A percentile compares a stretch with the other conserved stretches of the same genome.
phyloP scores from a whole-genome alignment of 1,140 invertebrate species.

The Monomorium pharaonis region DNA sequence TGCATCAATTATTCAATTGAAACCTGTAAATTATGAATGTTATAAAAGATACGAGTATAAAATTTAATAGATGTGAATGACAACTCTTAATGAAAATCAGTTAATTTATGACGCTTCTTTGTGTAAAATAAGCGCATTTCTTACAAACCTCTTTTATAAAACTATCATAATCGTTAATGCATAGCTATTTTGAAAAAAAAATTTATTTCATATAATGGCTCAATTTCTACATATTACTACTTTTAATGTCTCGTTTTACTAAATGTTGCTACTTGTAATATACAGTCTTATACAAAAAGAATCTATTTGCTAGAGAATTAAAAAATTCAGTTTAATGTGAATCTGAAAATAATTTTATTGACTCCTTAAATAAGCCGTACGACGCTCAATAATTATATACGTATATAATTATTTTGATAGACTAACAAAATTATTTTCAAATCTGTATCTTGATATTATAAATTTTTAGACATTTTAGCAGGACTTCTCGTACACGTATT shows the following conservation, averaged over 20 bases:
- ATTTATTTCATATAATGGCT: not conserved
- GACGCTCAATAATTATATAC: no score
- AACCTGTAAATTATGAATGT: not conserved
- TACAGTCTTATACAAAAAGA: no score
- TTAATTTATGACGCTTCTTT: not conserved
- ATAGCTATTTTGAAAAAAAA: not conserved
- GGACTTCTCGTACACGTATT: not conserved
- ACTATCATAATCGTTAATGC: not conserved
- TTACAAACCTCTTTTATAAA: not conserved
- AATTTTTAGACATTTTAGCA: no score
- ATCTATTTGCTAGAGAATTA: no score
- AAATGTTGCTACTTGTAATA: not conserved
- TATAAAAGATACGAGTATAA: not conserved
- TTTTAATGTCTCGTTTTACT: not conserved
- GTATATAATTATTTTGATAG: no score
- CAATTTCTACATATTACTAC: not conserved
- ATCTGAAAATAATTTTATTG: no score
- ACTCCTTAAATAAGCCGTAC: no score
- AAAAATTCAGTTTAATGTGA: no score
- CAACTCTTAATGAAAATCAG: not conserved
- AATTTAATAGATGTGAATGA: not conserved
- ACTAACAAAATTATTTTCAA: no score
- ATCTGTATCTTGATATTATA: no score
- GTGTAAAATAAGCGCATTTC: not conserved
- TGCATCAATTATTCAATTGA: conserved; percentile 15